Base-by-base conservation (phyloP, 1,140 invertebrate genomes). In the Drosophila prosaltans region DNA sequence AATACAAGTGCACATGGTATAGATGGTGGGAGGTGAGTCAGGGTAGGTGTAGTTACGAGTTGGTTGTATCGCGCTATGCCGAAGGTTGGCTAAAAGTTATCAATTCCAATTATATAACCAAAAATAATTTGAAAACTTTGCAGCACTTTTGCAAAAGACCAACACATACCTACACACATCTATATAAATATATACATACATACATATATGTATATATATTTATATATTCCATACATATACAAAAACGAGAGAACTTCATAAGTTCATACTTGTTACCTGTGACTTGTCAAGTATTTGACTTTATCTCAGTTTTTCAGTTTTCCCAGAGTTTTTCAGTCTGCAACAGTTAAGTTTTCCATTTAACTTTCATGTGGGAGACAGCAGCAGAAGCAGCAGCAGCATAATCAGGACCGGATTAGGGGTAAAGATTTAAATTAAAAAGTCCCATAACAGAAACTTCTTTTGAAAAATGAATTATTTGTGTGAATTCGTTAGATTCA, bases 81-180 rank as follows among this genome's bases (percentile, higher is more conserved):
- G 21, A 51, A 51, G 45, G 45, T 51, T 51, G 45, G 45, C 45
- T 51, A 51, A 88, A 88, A 88, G 84, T 88, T 88, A 88, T 88
- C 84, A 88, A 88, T 88, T 89, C 84, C 84, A 88, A 88, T 88
- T 88, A 88, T 89, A 82, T 90, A 88, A 88, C 84, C 84, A 88
- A 88, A 88, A 88, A 88, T 88, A 88, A 88, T 88, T 88, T 88
- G 84, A 88, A 88, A 88, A 88, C 84, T 88, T 88, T 89, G 65
- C 82, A 72, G 83, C 79, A 88, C 82, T 86, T 74, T 79, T 65
- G 80, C 69, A 80, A 86, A 82, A 71, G 83, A 81, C 81, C 69
- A 78, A 78, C 80, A 77, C 69, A 72, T 40, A 71, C 62, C 51
- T 54, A 58, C 61, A 41, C 54, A 54, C 65, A 58, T 26, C 30